Percentiles rank a stretch among this genome's conserved stretches.
Conservation (phyloP, 2,888 invertebrate genomes). For the Synergus laeviventris region DNA sequence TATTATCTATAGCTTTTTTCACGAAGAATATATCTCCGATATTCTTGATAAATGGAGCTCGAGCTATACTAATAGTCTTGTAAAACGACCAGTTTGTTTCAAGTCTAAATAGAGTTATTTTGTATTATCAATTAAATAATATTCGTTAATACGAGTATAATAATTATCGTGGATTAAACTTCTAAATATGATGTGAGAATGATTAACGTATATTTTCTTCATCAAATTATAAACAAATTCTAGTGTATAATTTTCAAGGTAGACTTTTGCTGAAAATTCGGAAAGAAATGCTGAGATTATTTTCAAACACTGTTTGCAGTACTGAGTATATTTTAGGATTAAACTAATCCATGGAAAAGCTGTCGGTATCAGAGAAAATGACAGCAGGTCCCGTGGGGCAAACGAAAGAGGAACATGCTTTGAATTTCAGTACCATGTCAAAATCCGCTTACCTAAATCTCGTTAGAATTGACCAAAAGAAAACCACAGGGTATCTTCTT, state of each 20-base stretch:
- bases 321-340: constrained; percentile 52
- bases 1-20: too few species aligned
- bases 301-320: not conserved
- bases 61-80: too few species aligned
- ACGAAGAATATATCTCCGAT: too few species aligned
- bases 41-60: too few species aligned
- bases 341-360: constrained; percentile 62
- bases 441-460: constrained; percentile 67
- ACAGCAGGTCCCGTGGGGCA: constrained; percentile 53
- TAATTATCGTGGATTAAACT: too few species aligned
- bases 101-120: too few species aligned
- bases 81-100: too few species aligned
- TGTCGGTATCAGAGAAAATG: constrained; percentile 52
- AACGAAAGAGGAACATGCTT: constrained; percentile 48
- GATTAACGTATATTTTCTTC: too few species aligned
- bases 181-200: too few species aligned
- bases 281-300: not conserved
- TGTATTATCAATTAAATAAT: too few species aligned
- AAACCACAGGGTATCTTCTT: constrained; percentile 43
- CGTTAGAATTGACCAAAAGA: constrained; percentile 59
- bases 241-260: not conserved
- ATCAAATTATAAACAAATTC: too few species aligned
- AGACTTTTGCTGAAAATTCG: not conserved
- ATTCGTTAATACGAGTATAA: too few species aligned
- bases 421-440: constrained; percentile 57